A percentile compares a stretch with the other conserved stretches of the same genome.
phyloP scores from a whole-genome alignment of 2,113 vertebrate species.

The Ariopsis seemanni region DNA sequence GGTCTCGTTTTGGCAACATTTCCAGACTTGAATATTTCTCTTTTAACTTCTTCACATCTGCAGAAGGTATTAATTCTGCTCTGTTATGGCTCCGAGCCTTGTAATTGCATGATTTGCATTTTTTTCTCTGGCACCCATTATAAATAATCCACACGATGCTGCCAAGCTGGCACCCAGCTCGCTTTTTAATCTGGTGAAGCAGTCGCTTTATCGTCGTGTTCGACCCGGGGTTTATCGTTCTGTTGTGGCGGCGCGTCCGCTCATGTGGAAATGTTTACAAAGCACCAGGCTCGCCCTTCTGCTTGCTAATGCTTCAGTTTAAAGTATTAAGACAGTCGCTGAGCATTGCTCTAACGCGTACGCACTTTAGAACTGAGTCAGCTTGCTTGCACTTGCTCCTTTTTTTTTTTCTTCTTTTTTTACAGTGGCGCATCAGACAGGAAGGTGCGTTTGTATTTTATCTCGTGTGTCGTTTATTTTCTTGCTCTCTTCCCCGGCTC shows the following conservation, averaged over 20 bases:
- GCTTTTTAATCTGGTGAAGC: constrained; percentile 55
- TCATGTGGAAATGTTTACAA: constrained; percentile 59
- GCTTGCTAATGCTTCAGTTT: constrained; percentile 44
- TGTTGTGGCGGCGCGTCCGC: constrained; percentile 42
- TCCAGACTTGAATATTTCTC: constrained; percentile 45
- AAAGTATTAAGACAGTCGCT: constrained; percentile 47
- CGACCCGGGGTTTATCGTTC: constrained; percentile 55
- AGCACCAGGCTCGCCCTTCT: constrained; percentile 40
- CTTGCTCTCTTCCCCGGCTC: constrained; percentile 32
- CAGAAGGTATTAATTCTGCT: constrained; percentile 61
- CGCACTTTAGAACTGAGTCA: constrained; percentile 38
- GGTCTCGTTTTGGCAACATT: constrained; percentile 49
- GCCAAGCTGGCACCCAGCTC: constrained; percentile 55
- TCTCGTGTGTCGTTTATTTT: constrained; percentile 5
- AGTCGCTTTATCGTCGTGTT: constrained; percentile 54
- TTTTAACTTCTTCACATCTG: constrained; percentile 63
- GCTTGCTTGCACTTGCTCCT: constrained; percentile 14
- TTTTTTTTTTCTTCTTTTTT: not conserved
- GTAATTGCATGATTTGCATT: constrained; percentile 70
- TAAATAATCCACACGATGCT: constrained; percentile 59
- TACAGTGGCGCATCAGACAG: not conserved
- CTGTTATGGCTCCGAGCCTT: constrained; percentile 61
- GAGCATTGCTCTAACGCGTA: constrained; percentile 4
- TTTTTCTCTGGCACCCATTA: constrained; percentile 55
- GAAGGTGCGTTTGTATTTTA: constrained; percentile 16